Base-by-base conservation (phyloP, 2,113 vertebrate species). In the Lasiurus borealis region DNA sequence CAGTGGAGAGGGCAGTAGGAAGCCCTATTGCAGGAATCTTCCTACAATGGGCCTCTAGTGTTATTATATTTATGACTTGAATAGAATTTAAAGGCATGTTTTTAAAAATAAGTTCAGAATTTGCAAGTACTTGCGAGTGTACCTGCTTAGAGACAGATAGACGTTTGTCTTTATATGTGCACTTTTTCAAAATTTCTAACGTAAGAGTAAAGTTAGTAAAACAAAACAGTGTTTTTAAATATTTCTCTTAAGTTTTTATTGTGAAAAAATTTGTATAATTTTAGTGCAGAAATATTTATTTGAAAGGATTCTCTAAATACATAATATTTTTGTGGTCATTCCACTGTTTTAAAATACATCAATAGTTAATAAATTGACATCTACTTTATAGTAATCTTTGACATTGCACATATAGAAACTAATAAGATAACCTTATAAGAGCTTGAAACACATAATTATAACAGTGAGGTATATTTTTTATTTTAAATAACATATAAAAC, bases 401-500 rank as follows among this genome's bases (percentile, higher is more conserved):
- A 21, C 4, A 64, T 34, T 59, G 7, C 2, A 15, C 5, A 88
- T 23, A 77, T 62, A 40, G 81, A 57, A 92, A 86, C 8, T 71
- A 81, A n/a, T 1, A 88, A 59, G 4, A 59, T 76, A 64, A 82
- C 88, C 10, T 75, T 52, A 50, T 0, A 81, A 64, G 31, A 71
- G 5, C 15, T 93, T 85, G 10, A 94, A 94, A 88, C 6, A 29
- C 19, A 0, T n/a, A 73, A 88, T 72, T 81, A 95, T 68, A 90
- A 76, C 66, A 88, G 5, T 83, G 25, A 68, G 21, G 85, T 36
- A 73, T 59, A 76, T 90, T 87, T 62, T 25, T 88, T 36, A 52
- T 6, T 89, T 89, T 89, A 78, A 91, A 91, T 94, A 19, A 97
- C 97, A 97, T 90, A 29, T 15, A 57, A 88, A 91, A 92, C 36